Base-by-base conservation (phyloP, 2,113 vertebrate species). In the Bujurquina vittata region DNA sequence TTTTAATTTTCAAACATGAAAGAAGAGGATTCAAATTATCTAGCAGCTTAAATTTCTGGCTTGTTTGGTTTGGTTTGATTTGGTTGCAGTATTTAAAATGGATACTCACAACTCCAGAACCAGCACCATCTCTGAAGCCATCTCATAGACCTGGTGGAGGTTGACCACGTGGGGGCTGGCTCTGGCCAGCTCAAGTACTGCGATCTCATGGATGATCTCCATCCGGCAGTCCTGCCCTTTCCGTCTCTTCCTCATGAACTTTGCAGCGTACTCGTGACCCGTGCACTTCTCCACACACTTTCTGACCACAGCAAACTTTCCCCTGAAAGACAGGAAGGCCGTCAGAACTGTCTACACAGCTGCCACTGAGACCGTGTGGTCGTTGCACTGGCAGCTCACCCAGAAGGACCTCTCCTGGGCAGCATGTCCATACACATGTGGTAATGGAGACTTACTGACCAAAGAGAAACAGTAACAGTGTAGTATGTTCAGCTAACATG, bases 211-310 rank as follows among this genome's bases (percentile, higher is more conserved):
- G 79, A 96, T 87, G 92, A 96, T 96, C 55, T 96, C 95, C 55
- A 80, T 88, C 23, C 94, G 84, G 80, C 94, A 95, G 91, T 96
- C 95, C 79, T 94, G 94, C 65, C 95, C 95, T 92, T 96, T 96
- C 77, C 95, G 91, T 77, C 94, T 91, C 91, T 96, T 96, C 83
- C 95, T 95, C 95, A 96, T 95, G 88, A 95, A 95, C 89, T 96
- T 96, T 8, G 95, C 95, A 11, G 95, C 95, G 31, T 93, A 96
- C 67, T 93, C 94, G n/a, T 89, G 90, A 7, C 95, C 94, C 0
- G 94, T 90, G 86, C 87, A 79, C 83, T 93, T 96, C 85, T 95
- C 93, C 62, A 95, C 94, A 65, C 95, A 96, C 79, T 96, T 95
- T 65, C 94, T 91, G 75, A 96, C 95, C 89, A 96, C 95, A 7